A percentile compares a stretch with the other conserved stretches of the same genome.
phyloP scores from a whole-genome alignment of 2,888 invertebrate genomes.

The Nymphalis c-album region DNA sequence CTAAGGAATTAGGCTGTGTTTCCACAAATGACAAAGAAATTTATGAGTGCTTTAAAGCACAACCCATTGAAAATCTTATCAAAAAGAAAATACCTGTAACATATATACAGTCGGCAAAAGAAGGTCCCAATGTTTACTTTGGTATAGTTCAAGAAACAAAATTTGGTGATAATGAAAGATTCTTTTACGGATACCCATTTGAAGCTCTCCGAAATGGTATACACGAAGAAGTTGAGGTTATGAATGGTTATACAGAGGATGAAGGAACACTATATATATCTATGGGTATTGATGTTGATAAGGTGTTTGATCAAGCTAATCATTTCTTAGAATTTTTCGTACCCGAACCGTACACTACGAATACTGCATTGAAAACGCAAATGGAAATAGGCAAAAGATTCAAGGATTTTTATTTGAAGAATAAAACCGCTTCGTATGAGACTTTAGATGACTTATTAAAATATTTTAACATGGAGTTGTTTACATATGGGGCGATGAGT shows the following conservation, averaged over 20 bases:
- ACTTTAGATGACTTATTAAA: slow-evolving; percentile 40
- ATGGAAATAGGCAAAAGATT: slow-evolving; percentile 46
- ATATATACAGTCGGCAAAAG: slow-evolving; percentile 12
- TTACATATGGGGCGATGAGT: slow-evolving; percentile 5
- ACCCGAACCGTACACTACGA: slow-evolving; percentile 40
- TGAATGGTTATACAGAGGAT: slow-evolving; percentile 84
- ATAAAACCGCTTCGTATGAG: slow-evolving; percentile 54
- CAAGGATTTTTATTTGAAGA: slow-evolving; percentile 33
- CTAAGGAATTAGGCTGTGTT: slow-evolving; percentile 45
- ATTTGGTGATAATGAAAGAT: slow-evolving; percentile 50
- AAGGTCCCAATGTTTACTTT: slow-evolving; percentile 35
- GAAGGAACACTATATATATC: slow-evolving; percentile 76
- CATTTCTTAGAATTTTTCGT: slow-evolving; percentile 43
- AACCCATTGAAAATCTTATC: background rate
- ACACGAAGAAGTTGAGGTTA: slow-evolving; percentile 82
- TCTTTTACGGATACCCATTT: slow-evolving; percentile 49
- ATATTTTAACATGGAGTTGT: slow-evolving; percentile 5
- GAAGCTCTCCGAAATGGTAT: slow-evolving; percentile 70
- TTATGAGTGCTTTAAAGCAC: slow-evolving; percentile 45
- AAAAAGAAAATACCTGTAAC: background rate
- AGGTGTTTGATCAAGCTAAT: slow-evolving; percentile 42
- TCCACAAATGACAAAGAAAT: slow-evolving; percentile 56
- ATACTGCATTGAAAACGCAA: slow-evolving; percentile 40
- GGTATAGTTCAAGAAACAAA: slow-evolving; percentile 48
- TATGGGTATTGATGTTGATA: slow-evolving; percentile 35